These are phyloP conservation scores for Myiozetetes cayanensis DNA, from an alignment of 2,113 vertebrate species.

Conservation along the genomic window DNA sequence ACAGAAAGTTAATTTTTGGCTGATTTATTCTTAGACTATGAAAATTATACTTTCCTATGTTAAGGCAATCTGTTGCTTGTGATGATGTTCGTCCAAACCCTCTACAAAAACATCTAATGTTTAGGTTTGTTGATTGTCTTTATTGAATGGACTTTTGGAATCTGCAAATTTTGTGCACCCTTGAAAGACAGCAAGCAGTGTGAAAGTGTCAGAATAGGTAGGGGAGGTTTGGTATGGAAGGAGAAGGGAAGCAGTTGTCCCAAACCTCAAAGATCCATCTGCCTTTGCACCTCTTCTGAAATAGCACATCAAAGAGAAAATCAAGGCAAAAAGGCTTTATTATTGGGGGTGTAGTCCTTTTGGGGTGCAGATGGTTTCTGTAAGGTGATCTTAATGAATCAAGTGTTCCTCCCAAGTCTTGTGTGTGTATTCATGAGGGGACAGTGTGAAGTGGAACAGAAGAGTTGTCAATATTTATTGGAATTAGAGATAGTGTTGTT, in stretches of 20 bases:
- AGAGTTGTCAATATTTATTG: neutral
- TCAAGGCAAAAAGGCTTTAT: neutral
- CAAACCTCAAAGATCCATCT: neutral
- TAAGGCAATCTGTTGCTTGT: neutral
- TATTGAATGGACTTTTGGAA: neutral
- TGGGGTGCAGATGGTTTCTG: neutral
- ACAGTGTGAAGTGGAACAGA: neutral
- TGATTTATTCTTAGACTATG: neutral
- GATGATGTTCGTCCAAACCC: neutral
- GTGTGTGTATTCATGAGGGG: neutral
- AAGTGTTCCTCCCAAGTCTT: neutral
- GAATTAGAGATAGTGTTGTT: neutral
- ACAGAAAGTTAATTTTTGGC: neutral
- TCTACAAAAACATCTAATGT: neutral
- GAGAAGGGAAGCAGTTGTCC: neutral
- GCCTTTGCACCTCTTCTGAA: neutral
- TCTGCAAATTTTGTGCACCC: neutral
- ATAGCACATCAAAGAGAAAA: neutral
- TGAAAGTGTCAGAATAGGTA: neutral
- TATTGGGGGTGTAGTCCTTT: neutral
- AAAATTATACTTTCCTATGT: neutral
- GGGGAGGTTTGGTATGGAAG: neutral
- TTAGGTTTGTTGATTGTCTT: neutral
- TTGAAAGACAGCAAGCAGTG: neutral
- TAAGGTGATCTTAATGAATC: neutral